These are phyloP conservation scores for Erpobdella octoculata DNA, from an alignment of 2,888 invertebrate genomes.

Conservation along the genomic window DNA sequence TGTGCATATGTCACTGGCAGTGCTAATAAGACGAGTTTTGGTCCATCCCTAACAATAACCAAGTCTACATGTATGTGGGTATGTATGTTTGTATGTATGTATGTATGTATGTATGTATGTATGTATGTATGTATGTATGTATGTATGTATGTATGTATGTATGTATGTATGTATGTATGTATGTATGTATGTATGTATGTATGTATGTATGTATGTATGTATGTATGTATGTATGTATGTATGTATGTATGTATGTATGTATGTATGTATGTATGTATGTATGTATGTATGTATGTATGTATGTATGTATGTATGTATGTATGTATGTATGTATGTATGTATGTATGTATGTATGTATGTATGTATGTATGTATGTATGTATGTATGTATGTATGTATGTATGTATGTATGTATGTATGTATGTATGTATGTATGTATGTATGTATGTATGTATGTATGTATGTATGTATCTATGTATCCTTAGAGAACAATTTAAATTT, in stretches of 20 bases:
- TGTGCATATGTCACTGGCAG: no score
- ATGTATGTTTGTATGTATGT: no score
- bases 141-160: not conserved
- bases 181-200: constrained; percentile 25
- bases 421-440: constrained; percentile 5
- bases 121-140: no score
- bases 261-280: constrained; percentile 30
- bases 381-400: constrained; percentile 12
- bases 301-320: constrained; percentile 20
- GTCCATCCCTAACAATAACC: no score
- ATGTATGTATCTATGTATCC: not conserved
- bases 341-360: constrained; percentile 18
- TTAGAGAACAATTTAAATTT: no score
- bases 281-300: constrained; percentile 19
- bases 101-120: no score
- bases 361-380: constrained; percentile 11
- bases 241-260: constrained; percentile 32
- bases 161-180: constrained; percentile 17
- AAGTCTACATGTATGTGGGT: no score
- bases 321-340: constrained; percentile 8
- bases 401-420: constrained; percentile 14
- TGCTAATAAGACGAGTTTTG: no score
- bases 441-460: constrained; percentile 11
- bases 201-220: constrained; percentile 24
- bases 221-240: constrained; percentile 23